Conservation (phyloP, 2,888 invertebrate species). For the Patella caerulea region DNA sequence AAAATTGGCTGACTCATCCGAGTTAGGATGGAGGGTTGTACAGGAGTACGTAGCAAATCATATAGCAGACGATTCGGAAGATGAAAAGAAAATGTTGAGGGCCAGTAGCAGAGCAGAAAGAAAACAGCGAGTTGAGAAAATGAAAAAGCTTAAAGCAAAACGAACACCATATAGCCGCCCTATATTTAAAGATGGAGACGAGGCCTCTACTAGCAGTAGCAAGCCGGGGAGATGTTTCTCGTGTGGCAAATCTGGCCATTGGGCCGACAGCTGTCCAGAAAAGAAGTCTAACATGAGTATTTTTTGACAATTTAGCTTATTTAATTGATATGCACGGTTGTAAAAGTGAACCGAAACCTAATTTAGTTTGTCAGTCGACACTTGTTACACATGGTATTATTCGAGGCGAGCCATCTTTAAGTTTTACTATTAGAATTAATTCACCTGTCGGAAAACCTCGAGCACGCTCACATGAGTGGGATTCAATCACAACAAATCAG, state of each 20-base stretch:
- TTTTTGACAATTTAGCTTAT: background rate
- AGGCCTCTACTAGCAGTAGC: background rate
- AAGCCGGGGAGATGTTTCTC: background rate
- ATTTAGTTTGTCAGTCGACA: background rate
- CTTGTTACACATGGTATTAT: background rate
- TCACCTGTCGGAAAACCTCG: background rate
- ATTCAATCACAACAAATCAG: background rate
- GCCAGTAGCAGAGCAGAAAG: background rate
- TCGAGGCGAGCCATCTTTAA: background rate
- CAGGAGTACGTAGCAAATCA: background rate
- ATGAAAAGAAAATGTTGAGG: background rate
- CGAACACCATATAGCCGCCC: background rate
- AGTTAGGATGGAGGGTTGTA: background rate
- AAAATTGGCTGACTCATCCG: background rate
- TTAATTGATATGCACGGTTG: background rate
- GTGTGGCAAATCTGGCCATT: background rate
- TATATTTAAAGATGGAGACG: background rate
- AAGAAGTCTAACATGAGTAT: background rate
- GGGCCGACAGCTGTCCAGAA: background rate
- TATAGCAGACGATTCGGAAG: background rate
- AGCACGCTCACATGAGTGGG: background rate
- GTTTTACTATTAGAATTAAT: background rate
- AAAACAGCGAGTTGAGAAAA: no score
- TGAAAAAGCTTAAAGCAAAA: no score
- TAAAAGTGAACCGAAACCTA: background rate